Conservation (phyloP, 1,140 invertebrate genomes). For the Bombus consobrinus region DNA sequence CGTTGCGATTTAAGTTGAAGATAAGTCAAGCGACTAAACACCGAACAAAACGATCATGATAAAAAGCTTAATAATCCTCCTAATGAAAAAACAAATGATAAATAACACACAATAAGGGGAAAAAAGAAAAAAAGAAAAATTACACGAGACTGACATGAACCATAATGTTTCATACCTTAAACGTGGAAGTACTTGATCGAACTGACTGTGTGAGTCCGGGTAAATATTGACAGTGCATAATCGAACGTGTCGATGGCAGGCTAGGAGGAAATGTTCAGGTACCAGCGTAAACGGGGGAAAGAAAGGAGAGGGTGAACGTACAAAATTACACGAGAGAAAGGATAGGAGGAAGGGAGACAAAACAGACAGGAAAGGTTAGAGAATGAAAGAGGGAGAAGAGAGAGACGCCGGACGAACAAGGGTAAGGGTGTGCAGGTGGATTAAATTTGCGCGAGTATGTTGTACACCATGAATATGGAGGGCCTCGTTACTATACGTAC, state of each 20-base stretch:
- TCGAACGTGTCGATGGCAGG: conserved; percentile 36
- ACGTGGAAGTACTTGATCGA: conserved; percentile 12
- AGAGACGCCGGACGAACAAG: conserved; percentile 52
- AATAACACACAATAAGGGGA: background rate
- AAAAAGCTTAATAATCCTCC: background rate
- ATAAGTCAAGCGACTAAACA: background rate
- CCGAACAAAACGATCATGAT: background rate
- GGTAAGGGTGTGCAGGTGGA: conserved; percentile 66
- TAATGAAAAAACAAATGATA: background rate
- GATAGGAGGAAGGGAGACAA: conserved; percentile 16
- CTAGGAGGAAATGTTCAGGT: conserved; percentile 32
- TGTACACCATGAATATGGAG: conserved; percentile 81
- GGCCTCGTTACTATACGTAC: conserved; percentile 77
- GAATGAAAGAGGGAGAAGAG: conserved; percentile 35
- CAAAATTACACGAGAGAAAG: conserved; percentile 53
- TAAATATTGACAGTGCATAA: conserved; percentile 59
- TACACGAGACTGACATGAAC: background rate
- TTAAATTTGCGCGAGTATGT: conserved; percentile 80
- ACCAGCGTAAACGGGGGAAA: conserved; percentile 9
- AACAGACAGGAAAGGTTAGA: background rate
- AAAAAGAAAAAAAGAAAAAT: background rate
- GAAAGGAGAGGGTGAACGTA: conserved; percentile 6
- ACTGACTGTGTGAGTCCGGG: conserved; percentile 2
- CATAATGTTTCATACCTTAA: conserved; percentile 3
- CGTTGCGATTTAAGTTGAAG: background rate